Evolutionary conservation across 2,797 vertebrate genomes (phyloP).

Genomic region (Xenentodon cancila): DNA sequence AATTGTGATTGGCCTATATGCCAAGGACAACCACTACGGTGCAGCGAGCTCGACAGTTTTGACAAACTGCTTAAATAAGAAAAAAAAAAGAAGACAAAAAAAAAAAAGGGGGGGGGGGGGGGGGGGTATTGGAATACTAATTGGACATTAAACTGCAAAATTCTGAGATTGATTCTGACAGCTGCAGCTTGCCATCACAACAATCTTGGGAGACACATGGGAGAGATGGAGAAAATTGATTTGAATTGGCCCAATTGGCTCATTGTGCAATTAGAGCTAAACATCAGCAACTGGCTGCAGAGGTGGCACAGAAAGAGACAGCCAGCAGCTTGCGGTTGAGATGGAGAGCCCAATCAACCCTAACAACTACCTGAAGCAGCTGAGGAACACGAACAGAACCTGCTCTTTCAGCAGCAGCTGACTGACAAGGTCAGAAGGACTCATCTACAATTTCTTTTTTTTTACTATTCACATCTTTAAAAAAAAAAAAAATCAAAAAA

Average conservation of each 20-base stretch:
- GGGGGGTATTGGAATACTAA: slow-evolving; percentile 68
- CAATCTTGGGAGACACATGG: slow-evolving; percentile 28
- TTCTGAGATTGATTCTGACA: slow-evolving; percentile 54
- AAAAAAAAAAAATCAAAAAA: no score
- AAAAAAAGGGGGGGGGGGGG: no score
- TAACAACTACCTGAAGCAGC: no score
- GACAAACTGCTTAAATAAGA: slow-evolving; percentile 63
- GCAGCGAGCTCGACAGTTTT: slow-evolving; percentile 47
- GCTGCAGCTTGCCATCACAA: slow-evolving; percentile 22
- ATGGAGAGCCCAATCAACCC: no score
- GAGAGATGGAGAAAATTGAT: slow-evolving; percentile 5
- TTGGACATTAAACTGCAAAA: slow-evolving; percentile 56
- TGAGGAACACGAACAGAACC: no score
- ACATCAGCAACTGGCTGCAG: slow-evolving; percentile 1
- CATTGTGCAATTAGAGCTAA: slow-evolving; percentile 13
- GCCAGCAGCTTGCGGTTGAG: no score
- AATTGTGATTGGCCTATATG: slow-evolving; percentile 65
- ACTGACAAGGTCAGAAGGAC: no score
- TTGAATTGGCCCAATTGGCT: slow-evolving; percentile 13
- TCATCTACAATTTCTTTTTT: no score
- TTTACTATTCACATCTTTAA: no score
- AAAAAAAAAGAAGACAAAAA: slow-evolving; percentile 40
- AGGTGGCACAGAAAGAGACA: neutral
- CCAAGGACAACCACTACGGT: slow-evolving; percentile 60
- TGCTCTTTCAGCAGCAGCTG: no score